Evolutionary conservation across 2,797 vertebrate species (phyloP).

Genomic region (Lacerta viridis): DNA sequence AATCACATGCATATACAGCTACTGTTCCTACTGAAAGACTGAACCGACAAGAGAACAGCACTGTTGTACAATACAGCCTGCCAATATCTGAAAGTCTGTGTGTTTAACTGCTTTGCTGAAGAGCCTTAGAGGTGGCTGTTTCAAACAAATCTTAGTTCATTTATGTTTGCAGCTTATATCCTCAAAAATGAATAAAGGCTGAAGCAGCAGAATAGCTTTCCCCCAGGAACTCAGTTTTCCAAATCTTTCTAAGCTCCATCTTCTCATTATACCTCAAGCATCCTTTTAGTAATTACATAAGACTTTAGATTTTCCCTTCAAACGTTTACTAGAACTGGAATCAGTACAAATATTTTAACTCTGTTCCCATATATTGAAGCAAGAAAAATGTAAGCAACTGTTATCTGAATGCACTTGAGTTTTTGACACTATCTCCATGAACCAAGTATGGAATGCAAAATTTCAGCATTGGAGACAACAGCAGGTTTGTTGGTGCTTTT

Average conservation of each 20-base stretch:
- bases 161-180: background rate
- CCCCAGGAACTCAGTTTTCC: conserved; percentile 52
- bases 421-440: conserved; percentile 46
- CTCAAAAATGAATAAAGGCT: conserved; percentile 1
- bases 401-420: conserved; percentile 57
- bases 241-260: conserved; percentile 20
- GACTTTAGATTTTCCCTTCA: conserved; percentile 83
- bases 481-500: conserved; percentile 10
- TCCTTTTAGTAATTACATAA: conserved; percentile 80
- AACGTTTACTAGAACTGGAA: conserved; percentile 79
- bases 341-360: conserved; percentile 83
- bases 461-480: background rate
- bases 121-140: background rate
- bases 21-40: background rate
- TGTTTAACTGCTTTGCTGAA: accelerated
- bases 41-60: background rate
- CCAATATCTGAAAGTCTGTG: background rate
- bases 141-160: background rate
- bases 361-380: conserved; percentile 62
- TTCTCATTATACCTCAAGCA: conserved; percentile 72
- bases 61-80: background rate
- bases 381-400: conserved; percentile 67
- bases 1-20: background rate
- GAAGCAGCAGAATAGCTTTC: conserved; percentile 7
- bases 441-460: conserved; percentile 20